Percentiles rank a stretch among this genome's conserved stretches.
Evolutionary conservation across 2,113 vertebrate genomes (phyloP).

Genomic region (Bettongia penicillata): DNA sequence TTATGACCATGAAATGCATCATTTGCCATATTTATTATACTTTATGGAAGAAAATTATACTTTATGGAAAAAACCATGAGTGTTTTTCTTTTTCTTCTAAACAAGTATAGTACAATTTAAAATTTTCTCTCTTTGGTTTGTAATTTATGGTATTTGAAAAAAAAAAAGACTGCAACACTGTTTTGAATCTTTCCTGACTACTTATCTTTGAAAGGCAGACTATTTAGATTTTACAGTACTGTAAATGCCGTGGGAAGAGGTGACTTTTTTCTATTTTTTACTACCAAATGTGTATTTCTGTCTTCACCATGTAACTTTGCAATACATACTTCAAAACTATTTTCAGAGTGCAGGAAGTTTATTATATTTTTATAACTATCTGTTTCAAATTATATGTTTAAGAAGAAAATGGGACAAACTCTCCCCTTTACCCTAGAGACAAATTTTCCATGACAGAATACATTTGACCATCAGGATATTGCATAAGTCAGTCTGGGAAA

Average conservation of each 20-base stretch:
- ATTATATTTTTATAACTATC: constrained; percentile 73
- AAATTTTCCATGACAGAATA: constrained; percentile 79
- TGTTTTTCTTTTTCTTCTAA: background rate
- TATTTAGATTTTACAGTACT: constrained; percentile 40
- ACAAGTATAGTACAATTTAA: background rate
- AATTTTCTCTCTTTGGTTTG: background rate
- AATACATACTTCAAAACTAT: constrained; percentile 57
- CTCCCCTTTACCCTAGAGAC: constrained; percentile 55
- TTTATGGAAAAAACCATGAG: background rate
- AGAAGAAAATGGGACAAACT: constrained; percentile 64
- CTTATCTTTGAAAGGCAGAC: constrained; percentile 34
- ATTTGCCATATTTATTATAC: constrained; percentile 12
- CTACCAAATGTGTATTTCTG: constrained; percentile 37
- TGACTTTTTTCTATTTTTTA: background rate
- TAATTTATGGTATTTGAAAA: constrained; percentile 11
- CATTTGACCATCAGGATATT: constrained; percentile 80
- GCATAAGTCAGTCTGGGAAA: constrained; percentile 74
- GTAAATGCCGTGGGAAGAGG: background rate
- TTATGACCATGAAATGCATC: background rate
- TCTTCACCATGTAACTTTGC: constrained; percentile 61
- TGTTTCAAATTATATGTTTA: constrained; percentile 77
- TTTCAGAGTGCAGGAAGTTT: constrained; percentile 68
- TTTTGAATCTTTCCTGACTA: background rate
- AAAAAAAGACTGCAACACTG: background rate
- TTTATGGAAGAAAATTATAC: background rate